A percentile compares a stretch with the other conserved stretches of the same genome.
Conservation (phyloP, 2,113 vertebrate species). For the Panthera uncia region DNA sequence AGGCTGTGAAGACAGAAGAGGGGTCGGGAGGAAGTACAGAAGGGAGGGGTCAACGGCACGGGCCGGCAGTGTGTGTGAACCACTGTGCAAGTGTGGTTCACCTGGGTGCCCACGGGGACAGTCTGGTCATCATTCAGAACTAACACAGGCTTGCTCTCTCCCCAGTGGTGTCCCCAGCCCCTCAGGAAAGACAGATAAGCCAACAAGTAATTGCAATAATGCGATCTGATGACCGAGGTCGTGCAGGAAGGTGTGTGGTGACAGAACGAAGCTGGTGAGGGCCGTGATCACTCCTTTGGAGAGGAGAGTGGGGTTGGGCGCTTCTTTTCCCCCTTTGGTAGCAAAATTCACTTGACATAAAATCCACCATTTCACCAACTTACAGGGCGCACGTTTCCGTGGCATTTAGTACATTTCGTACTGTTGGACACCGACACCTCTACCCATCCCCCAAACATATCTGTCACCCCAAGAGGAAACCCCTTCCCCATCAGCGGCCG, state of each 20-base stretch:
- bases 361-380: not conserved
- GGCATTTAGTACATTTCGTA: too few species aligned
- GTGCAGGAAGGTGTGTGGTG: not conserved
- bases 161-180: not conserved
- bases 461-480: not conserved
- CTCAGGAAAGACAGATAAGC: not conserved
- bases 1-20: not conserved
- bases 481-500: accelerated
- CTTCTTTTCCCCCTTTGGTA: too few species aligned
- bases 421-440: not conserved
- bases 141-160: not conserved
- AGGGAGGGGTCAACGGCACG: accelerated
- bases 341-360: not conserved
- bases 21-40: not conserved
- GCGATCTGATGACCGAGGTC: not conserved
- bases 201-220: not conserved
- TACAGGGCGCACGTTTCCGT: not conserved
- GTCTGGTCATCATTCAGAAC: not conserved
- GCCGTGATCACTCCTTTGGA: accelerated
- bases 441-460: too few species aligned
- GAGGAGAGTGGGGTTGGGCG: not conserved
- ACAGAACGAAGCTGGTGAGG: not conserved
- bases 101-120: not conserved
- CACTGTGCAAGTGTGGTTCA: too few species aligned
- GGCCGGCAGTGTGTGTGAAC: accelerated